Evolutionary conservation across 2,113 vertebrate genomes (phyloP).

Genomic region (Suncus etruscus): DNA sequence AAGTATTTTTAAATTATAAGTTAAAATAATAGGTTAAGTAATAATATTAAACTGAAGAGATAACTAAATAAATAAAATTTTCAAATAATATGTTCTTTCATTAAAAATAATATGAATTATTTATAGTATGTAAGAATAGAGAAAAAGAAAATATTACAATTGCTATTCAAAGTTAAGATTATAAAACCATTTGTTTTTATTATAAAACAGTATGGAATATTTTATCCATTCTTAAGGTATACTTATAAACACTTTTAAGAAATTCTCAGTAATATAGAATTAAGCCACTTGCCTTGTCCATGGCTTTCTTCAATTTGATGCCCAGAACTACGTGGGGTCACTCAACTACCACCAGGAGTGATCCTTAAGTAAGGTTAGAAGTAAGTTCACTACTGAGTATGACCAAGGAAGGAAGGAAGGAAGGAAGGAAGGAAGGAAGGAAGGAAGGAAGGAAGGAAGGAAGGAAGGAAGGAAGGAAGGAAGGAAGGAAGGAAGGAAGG

Average conservation of each 20-base stretch:
- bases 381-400: too few relatives aligned
- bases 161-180: conserved; percentile 54
- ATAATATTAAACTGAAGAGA: background rate
- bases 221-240: conserved; percentile 10
- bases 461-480: too few relatives aligned
- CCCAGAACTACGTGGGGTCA: too few relatives aligned
- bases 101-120: conserved; percentile 31
- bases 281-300: too few relatives aligned
- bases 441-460: too few relatives aligned
- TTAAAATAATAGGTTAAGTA: conserved; percentile 1
- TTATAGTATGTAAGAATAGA: background rate
- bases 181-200: conserved; percentile 46
- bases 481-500: too few relatives aligned
- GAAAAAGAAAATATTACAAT: conserved; percentile 52
- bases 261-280: background rate
- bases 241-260: conserved; percentile 20
- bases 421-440: too few relatives aligned
- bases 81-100: conserved; percentile 25
- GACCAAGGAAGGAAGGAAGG: too few relatives aligned
- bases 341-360: too few relatives aligned
- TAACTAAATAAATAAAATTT: conserved; percentile 10
- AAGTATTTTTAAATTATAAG: conserved; percentile 23
- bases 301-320: too few relatives aligned
- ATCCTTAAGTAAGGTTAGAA: too few relatives aligned
- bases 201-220: conserved; percentile 9